phyloP scores from a whole-genome alignment of 1,140 invertebrate species.

The Phenacoccus solenopsis region DNA sequence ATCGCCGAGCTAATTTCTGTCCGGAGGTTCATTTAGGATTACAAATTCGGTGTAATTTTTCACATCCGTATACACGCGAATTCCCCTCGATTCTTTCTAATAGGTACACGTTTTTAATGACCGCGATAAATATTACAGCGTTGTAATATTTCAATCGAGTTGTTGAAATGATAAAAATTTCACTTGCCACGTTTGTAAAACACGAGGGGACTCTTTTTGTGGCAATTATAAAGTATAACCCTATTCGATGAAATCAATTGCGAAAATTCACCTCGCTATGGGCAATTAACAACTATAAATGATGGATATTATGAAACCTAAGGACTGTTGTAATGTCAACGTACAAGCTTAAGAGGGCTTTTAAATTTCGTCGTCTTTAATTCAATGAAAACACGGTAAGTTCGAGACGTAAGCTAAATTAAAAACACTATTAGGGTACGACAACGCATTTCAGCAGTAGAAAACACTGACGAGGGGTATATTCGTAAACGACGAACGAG shows the following conservation, averaged over 20 bases:
- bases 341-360: too few relatives aligned
- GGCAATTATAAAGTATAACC: too few relatives aligned
- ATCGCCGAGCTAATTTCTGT: background rate
- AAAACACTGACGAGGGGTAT: too few relatives aligned
- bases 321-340: too few relatives aligned
- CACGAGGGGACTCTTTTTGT: too few relatives aligned
- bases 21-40: background rate
- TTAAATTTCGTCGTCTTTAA: background rate
- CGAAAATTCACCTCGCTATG: background rate
- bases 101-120: background rate
- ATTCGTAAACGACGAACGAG: background rate
- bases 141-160: background rate
- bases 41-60: background rate
- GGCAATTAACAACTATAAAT: too few relatives aligned
- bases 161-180: background rate
- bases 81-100: background rate
- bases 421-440: background rate
- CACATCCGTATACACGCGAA: background rate
- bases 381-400: slow-evolving; percentile 1
- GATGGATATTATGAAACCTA: background rate
- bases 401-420: slow-evolving; percentile 4
- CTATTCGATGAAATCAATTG: background rate
- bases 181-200: too few relatives aligned
- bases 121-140: background rate
- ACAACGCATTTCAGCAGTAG: background rate